Percentiles rank a stretch among this genome's conserved stretches.
These are phyloP conservation scores for Solenodon paradoxus DNA, from an alignment of 2,113 vertebrate genomes.

Conservation along the genomic window DNA sequence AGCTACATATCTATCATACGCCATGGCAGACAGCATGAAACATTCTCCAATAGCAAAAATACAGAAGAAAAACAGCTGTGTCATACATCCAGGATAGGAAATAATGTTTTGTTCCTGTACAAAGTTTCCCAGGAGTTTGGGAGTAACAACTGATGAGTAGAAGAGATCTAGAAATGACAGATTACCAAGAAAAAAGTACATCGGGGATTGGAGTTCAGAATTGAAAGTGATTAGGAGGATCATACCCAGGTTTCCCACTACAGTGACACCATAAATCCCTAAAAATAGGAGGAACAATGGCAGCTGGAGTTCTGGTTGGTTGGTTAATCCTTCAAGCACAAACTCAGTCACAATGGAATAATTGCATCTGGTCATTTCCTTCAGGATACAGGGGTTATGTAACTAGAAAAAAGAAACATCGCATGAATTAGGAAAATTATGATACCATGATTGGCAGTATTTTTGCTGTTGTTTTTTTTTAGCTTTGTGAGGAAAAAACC, in stretches of 20 bases:
- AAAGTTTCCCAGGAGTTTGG: constrained; percentile 49
- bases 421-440: background rate
- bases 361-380: background rate
- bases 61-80: constrained; percentile 41
- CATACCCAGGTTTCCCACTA: constrained; percentile 46
- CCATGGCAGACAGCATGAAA: constrained; percentile 44
- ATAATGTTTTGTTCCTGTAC: background rate
- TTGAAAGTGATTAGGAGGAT: background rate
- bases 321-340: background rate
- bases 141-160: constrained; percentile 48
- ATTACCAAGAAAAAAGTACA: constrained; percentile 55
- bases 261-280: background rate
- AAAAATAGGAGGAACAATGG: background rate
- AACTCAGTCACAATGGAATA: background rate
- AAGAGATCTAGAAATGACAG: constrained; percentile 59
- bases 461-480: background rate
- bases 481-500: too few relatives aligned
- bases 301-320: background rate
- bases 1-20: constrained; percentile 31
- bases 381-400: background rate
- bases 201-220: constrained; percentile 39
- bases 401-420: background rate
- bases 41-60: constrained; percentile 9
- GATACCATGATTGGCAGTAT: background rate
- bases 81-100: constrained; percentile 16